Base-by-base conservation (phyloP, 2,888 invertebrate species). In the Digitonthophagus gazella region DNA sequence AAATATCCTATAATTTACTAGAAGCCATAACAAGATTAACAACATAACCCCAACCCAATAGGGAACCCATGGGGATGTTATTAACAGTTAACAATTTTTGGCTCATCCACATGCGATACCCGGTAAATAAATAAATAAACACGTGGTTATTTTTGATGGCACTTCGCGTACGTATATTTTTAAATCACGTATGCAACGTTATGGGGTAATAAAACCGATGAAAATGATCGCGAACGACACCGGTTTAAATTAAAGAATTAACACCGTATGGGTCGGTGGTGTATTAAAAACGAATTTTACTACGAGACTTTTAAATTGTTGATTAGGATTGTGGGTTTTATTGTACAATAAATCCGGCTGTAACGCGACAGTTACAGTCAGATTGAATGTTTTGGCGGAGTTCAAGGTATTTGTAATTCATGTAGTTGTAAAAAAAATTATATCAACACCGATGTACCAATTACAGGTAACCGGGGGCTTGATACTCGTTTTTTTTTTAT, bases 371-470 rank as follows among this genome's bases (percentile, higher is more conserved):
- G n/a, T n/a, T n/a, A n/a, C n/a, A n/a, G n/a, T n/a, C n/a, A n/a
- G n/a, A n/a, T n/a, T n/a, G n/a, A n/a, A n/a, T n/a, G n/a, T n/a
- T n/a, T n/a, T n/a, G n/a, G n/a, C n/a, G n/a, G n/a, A n/a, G n/a
- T n/a, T n/a, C n/a, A n/a, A n/a, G n/a, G n/a, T n/a, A n/a, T n/a
- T n/a, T n/a, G n/a, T n/a, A n/a, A n/a, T n/a, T n/a, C n/a, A n/a
- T n/a, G n/a, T n/a, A n/a, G 54, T 44, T 44, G 54, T 44, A 56
- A 56, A 56, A 57, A 57, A 57, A 57, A 57, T 57, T 15, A n/a
- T 15, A 44, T 8, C 11, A 44, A 44, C 28, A 44, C 11, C 6
- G 28, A 44, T 8, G 11, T 11, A 11, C 28, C 28, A 44, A 44
- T 44, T 44, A 44, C 14, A 57, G 57, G 57, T 57, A 57, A n/a